These are phyloP conservation scores for Drosophila triauraria DNA, from an alignment of 1,140 invertebrate genomes.

Conservation along the genomic window DNA sequence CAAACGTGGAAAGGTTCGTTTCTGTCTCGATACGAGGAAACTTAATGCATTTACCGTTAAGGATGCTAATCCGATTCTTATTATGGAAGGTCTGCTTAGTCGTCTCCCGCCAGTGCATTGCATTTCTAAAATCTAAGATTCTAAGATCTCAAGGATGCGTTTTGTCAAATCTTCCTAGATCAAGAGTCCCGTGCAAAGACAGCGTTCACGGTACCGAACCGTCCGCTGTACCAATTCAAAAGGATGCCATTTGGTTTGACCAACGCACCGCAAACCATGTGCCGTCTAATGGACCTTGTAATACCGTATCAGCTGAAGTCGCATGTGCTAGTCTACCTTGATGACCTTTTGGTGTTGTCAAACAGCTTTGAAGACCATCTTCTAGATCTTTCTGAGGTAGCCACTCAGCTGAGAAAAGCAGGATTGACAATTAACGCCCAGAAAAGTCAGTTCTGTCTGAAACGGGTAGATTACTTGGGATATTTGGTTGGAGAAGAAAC, in stretches of 20 bases:
- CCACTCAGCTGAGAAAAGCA: too few relatives aligned
- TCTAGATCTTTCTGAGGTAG: too few relatives aligned
- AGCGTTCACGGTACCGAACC: neutral
- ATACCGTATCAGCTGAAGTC: too few relatives aligned
- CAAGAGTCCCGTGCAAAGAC: neutral
- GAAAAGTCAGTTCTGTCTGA: neutral
- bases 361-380: too few relatives aligned
- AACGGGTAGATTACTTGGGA: neutral
- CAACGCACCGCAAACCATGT: neutral
- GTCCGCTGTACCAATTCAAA: neutral
- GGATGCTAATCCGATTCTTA: neutral
- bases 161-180: neutral
- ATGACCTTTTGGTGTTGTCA: too few relatives aligned
- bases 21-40: slow-evolving; percentile 1
- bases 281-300: too few relatives aligned
- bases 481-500: too few relatives aligned
- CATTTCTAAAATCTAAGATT: neutral
- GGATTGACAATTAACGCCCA: neutral
- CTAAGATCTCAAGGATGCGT: slow-evolving; percentile 1
- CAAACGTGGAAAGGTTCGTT: neutral
- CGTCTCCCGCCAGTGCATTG: neutral
- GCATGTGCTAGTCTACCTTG: too few relatives aligned
- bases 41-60: neutral
- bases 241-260: too few relatives aligned
- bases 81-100: neutral